A percentile compares a stretch with the other conserved stretches of the same genome.
Evolutionary conservation across 1,140 invertebrate genomes (phyloP).

Genomic region (Bombus impatiens): DNA sequence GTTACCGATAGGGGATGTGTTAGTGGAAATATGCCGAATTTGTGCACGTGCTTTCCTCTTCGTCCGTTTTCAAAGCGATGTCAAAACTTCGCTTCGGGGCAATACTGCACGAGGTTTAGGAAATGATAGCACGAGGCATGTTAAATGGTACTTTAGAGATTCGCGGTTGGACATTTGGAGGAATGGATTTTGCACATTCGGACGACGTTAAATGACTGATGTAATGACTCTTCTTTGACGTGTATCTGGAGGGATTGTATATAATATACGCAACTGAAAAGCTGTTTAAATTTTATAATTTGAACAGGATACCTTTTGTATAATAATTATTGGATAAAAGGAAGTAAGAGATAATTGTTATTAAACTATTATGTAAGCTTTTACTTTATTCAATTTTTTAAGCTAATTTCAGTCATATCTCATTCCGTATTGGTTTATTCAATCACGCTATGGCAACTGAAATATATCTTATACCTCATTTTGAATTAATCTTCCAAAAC

Average conservation of each 20-base stretch:
- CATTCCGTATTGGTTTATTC: too few species aligned
- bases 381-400: too few species aligned
- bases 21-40: not conserved
- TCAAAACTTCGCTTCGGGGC: not conserved
- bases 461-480: too few species aligned
- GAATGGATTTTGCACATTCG: not conserved
- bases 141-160: not conserved
- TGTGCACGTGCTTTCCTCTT: not conserved
- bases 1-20: not conserved
- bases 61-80: not conserved
- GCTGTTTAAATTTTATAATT: not conserved
- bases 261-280: too few species aligned
- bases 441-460: too few species aligned
- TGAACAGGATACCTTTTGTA: too few species aligned
- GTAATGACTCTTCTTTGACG: not conserved
- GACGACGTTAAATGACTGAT: not conserved
- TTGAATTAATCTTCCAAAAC: not conserved
- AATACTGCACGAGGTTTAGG: not conserved
- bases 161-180: not conserved
- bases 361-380: too few species aligned
- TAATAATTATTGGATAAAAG: too few species aligned
- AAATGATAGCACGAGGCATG: not conserved
- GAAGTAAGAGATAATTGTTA: too few species aligned
- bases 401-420: too few species aligned
- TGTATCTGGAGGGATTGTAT: too few species aligned